These are phyloP conservation scores for Altica lythri DNA, from an alignment of 2,888 invertebrate species.

Conservation along the genomic window DNA sequence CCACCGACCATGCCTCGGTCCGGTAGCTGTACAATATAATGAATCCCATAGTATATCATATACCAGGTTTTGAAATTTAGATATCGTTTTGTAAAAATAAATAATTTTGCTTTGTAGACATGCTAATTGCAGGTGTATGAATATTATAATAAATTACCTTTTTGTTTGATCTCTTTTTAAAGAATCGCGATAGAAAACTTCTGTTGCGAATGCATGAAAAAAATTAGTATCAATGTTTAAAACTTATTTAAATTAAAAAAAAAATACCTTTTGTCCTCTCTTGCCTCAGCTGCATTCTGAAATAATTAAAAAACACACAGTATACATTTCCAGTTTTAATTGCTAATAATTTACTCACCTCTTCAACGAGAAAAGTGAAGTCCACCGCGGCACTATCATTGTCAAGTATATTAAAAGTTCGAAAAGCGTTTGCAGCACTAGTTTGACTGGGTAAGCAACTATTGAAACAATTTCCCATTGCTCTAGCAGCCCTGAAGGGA, in stretches of 20 bases:
- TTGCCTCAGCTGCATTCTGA: slow-evolving; percentile 33
- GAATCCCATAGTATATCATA: no score
- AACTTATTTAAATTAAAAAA: slow-evolving; percentile 6
- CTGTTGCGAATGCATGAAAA: slow-evolving; percentile 48
- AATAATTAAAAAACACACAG: slow-evolving; percentile 23
- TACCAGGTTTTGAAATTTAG: no score
- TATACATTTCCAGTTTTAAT: neutral
- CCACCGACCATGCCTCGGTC: no score
- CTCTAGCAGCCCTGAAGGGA: slow-evolving; percentile 52
- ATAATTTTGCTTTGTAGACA: no score
- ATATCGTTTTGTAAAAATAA: no score
- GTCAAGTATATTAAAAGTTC: slow-evolving; percentile 44
- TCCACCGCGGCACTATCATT: slow-evolving; percentile 41
- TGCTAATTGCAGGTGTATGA: no score
- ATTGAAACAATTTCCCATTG: slow-evolving; percentile 61
- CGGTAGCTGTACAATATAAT: no score
- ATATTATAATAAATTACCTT: slow-evolving; percentile 45
- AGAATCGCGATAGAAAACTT: slow-evolving; percentile 51
- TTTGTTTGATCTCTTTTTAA: slow-evolving; percentile 50
- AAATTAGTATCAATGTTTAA: slow-evolving; percentile 18
- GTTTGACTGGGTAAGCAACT: slow-evolving; percentile 56
- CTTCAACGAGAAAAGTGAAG: slow-evolving; percentile 48
- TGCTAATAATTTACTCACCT: slow-evolving; percentile 38
- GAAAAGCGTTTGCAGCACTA: slow-evolving; percentile 41
- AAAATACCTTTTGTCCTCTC: slow-evolving; percentile 37